Percentiles rank a stretch among this genome's conserved stretches.
phyloP scores from a whole-genome alignment of 1,140 invertebrate genomes.

The Ruditapes philippinarum region DNA sequence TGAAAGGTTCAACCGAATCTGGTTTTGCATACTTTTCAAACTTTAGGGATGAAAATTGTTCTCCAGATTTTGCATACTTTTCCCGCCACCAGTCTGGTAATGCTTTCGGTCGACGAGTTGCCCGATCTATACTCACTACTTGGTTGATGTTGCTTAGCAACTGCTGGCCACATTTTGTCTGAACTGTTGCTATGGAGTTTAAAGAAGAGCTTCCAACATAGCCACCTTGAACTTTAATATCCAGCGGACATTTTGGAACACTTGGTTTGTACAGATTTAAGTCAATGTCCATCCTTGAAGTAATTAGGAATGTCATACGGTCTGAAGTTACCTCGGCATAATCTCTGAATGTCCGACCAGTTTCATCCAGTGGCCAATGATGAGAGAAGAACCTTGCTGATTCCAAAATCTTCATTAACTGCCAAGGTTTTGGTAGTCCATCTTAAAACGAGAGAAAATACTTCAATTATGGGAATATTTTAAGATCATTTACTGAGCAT shows the following conservation, averaged over 20 bases:
- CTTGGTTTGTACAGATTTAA: conserved; percentile 5
- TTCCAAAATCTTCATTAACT: conserved; percentile 69
- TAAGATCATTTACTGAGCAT: no score
- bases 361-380: conserved; percentile 66
- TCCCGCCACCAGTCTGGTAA: conserved; percentile 75
- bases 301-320: neutral
- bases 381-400: conserved; percentile 66
- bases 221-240: conserved; percentile 28
- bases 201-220: conserved; percentile 67
- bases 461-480: no score
- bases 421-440: conserved; percentile 72
- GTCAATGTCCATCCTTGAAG: conserved; percentile 39
- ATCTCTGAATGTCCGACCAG: conserved; percentile 71
- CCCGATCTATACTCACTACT: conserved; percentile 69
- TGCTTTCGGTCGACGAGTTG: conserved; percentile 67
- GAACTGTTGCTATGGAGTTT: conserved; percentile 65
- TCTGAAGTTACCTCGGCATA: conserved; percentile 69
- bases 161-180: conserved; percentile 27
- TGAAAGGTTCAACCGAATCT: neutral
- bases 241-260: conserved; percentile 24
- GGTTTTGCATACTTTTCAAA: conserved; percentile 69
- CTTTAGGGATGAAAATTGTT: conserved; percentile 61
- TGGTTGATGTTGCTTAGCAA: conserved; percentile 71
- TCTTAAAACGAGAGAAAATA: neutral
- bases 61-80: conserved; percentile 61